phyloP scores from a whole-genome alignment of 2,113 vertebrate genomes.

The Bufo bufo region DNA sequence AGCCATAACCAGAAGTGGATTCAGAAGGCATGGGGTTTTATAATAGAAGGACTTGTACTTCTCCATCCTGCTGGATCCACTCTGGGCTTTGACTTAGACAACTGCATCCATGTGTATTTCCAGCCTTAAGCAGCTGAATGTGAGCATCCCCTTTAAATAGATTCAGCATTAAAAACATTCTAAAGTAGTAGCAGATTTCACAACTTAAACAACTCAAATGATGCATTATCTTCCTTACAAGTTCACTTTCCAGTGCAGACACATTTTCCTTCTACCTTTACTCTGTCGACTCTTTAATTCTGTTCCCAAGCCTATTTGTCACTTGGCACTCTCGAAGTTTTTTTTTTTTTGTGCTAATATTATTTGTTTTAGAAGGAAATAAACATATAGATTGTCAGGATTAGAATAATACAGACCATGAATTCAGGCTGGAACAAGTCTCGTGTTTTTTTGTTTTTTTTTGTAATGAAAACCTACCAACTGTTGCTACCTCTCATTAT shows the following conservation, averaged over 20 bases:
- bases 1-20: too few relatives aligned
- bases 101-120: too few relatives aligned
- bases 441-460: conserved; percentile 19
- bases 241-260: not conserved
- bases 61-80: too few relatives aligned
- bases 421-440: conserved; percentile 15
- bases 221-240: not conserved
- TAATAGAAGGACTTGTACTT: too few relatives aligned
- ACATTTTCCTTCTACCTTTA: not conserved
- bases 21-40: too few relatives aligned
- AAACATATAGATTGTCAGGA: conserved; percentile 51
- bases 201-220: not conserved
- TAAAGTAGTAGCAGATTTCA: not conserved
- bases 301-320: conserved; percentile 29
- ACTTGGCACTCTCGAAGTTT: conserved; percentile 25
- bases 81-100: too few relatives aligned
- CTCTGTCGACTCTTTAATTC: not conserved
- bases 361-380: conserved; percentile 45
- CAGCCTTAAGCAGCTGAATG: not conserved
- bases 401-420: conserved; percentile 34
- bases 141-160: not conserved
- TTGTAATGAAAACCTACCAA: conserved; percentile 27
- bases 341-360: not conserved
- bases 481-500: conserved; percentile 55
- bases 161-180: not conserved